Conservation (phyloP, 2,888 invertebrate species). For the Alitta virens region DNA sequence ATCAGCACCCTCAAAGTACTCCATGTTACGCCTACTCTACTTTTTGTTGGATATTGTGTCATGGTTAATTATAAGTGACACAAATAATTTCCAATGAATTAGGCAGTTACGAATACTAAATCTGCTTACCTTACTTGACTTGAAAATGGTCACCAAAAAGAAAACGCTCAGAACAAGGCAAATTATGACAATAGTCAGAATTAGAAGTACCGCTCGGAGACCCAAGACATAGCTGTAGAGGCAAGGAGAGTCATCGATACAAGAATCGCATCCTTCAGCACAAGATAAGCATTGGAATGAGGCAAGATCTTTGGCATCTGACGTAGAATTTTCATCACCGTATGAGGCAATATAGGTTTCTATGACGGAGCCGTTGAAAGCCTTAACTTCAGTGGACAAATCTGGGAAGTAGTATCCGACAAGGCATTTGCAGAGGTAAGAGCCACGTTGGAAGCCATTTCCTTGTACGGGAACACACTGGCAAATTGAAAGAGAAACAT, state of each 20-base stretch:
- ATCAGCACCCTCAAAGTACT: no score
- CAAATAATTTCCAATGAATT: no score
- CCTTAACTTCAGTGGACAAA: constrained; percentile 21
- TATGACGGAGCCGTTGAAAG: constrained; percentile 35
- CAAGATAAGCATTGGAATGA: constrained; percentile 40
- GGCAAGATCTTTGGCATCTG: background rate
- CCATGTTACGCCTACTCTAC: no score
- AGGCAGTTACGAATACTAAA: no score
- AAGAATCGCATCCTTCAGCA: constrained; percentile 45
- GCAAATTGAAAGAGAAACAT: constrained; percentile 13
- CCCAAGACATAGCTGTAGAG: constrained; percentile 33
- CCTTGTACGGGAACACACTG: constrained; percentile 42
- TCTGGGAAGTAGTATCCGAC: constrained; percentile 51
- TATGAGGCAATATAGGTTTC: background rate
- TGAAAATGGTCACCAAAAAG: constrained; percentile 10
- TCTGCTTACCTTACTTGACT: constrained; percentile 17
- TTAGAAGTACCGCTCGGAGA: constrained; percentile 30
- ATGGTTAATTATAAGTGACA: no score
- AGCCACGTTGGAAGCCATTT: constrained; percentile 44
- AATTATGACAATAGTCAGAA: constrained; percentile 27
- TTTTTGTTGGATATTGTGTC: no score
- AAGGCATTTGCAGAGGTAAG: constrained; percentile 44
- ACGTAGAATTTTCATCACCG: background rate
- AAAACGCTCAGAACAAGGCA: constrained; percentile 25
- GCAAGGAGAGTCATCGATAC: constrained; percentile 46